These are phyloP conservation scores for Cyprinodon tularosa DNA, from an alignment of 2,113 vertebrate species.

Conservation along the genomic window DNA sequence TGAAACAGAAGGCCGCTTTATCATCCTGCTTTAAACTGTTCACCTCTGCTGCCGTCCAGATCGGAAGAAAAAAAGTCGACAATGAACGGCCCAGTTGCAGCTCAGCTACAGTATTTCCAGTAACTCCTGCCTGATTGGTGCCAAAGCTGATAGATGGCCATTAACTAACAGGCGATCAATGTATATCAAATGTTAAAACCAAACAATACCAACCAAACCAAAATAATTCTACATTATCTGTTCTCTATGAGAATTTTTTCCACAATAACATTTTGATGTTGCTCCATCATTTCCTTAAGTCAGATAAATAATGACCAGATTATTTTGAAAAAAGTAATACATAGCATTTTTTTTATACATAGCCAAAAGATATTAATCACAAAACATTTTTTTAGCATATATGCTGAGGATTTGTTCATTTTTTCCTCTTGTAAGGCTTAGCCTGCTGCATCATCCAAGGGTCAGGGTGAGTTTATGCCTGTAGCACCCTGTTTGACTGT, in stretches of 20 bases:
- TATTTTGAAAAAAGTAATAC: too few species aligned
- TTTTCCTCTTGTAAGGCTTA: constrained; percentile 1
- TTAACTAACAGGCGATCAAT: not conserved
- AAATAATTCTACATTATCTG: too few species aligned
- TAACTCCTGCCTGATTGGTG: constrained; percentile 8
- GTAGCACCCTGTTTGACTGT: constrained; percentile 31
- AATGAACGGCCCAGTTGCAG: not conserved
- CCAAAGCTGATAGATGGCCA: not conserved
- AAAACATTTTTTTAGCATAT: not conserved
- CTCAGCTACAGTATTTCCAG: not conserved
- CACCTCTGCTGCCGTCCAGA: not conserved
- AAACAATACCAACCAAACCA: too few species aligned
- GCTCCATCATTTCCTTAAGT: not conserved
- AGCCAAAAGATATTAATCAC: not conserved
- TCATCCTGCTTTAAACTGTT: not conserved
- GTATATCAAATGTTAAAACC: too few species aligned
- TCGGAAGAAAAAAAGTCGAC: too few species aligned
- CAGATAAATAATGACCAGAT: too few species aligned
- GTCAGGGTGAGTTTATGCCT: constrained; percentile 58
- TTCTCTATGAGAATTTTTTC: not conserved
- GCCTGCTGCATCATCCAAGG: constrained; percentile 24
- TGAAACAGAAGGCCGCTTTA: not conserved
- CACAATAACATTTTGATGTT: constrained; percentile 9
- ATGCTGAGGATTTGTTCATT: constrained; percentile 14
- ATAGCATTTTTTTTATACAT: too few species aligned